These are phyloP conservation scores for Popillia japonica DNA, from an alignment of 1,140 invertebrate genomes.

Conservation along the genomic window DNA sequence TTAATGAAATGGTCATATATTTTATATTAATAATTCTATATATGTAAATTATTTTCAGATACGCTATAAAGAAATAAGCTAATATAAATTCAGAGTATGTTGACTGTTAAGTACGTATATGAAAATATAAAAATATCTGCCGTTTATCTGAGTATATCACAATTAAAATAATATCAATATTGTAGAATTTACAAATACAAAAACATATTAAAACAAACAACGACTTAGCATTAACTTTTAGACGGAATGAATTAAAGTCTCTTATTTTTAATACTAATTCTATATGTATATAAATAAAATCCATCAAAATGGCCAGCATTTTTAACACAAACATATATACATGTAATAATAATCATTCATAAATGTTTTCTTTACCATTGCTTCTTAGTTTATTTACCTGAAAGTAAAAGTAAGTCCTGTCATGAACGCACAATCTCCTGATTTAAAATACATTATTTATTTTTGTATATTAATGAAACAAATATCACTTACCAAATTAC, in stretches of 20 bases:
- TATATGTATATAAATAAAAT: too few species aligned
- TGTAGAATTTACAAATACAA: neutral
- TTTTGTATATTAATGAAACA: neutral
- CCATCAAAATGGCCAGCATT: constrained; percentile 2
- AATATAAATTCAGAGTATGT: too few species aligned
- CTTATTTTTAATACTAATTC: too few species aligned
- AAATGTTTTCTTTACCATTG: constrained; percentile 12
- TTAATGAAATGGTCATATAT: too few species aligned
- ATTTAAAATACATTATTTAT: neutral
- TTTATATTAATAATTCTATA: too few species aligned
- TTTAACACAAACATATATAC: neutral
- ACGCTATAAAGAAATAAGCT: too few species aligned
- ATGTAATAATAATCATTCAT: neutral
- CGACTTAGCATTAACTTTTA: neutral
- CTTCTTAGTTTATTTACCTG: constrained; percentile 8
- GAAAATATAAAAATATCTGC: neutral
- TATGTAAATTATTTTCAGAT: too few species aligned
- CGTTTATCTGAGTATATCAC: neutral
- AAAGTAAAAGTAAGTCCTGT: neutral
- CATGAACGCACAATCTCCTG: neutral
- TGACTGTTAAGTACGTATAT: neutral
- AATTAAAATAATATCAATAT: neutral
- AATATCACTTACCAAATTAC: constrained; percentile 35
- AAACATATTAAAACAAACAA: neutral
- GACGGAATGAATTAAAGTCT: neutral